Base-by-base conservation (phyloP, 2,888 invertebrate genomes). In the Eurois occulta region DNA sequence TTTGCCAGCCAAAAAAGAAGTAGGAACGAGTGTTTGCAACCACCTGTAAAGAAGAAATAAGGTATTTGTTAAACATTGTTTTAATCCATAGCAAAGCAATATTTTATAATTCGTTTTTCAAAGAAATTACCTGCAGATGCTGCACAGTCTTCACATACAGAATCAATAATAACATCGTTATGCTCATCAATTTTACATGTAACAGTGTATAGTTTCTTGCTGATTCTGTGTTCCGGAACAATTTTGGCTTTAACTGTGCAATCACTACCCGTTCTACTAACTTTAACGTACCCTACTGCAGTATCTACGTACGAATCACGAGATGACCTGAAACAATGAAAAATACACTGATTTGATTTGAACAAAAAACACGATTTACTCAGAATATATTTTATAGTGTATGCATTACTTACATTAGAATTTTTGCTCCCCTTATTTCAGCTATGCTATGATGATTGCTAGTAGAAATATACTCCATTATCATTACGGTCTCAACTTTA, bases 1-100 rank as follows among this genome's bases (percentile, higher is more conserved):
- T 79, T 79, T 68, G 58, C 67, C 18, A 79, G 46, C 79, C 79
- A 75, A 28, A 78, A 74, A 18, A 78, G 71, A 32, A 78, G 69
- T 10, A 55, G 35, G 32, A 62, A 16, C 0, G 71, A 71, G 58
- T 71, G 71, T 32, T 71, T 55, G 58, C 58, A 71, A 71, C 71
- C 60, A 60, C 60, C 71, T 71, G 5, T 52, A 55, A 69, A 55
- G 6, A 35, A 52, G 21, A 58, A 55, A 70, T n/a, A 58, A n/a
- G 11, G 52, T 55, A n/a, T 52, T 52, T 41, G 38, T n/a, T 35
- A 3, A 41, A 32, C 32, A 43, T 71, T 35, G 32, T 5, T 48
- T 69, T 69, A 52, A 68, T 68, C 24, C 68, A 48, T 68, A 68
- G 46, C 43, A 68, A 68, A 48, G 68, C 24, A 35, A 72, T 46